Evolutionary conservation across 2,113 vertebrate genomes (phyloP).

Genomic region (Alethe diademata): DNA sequence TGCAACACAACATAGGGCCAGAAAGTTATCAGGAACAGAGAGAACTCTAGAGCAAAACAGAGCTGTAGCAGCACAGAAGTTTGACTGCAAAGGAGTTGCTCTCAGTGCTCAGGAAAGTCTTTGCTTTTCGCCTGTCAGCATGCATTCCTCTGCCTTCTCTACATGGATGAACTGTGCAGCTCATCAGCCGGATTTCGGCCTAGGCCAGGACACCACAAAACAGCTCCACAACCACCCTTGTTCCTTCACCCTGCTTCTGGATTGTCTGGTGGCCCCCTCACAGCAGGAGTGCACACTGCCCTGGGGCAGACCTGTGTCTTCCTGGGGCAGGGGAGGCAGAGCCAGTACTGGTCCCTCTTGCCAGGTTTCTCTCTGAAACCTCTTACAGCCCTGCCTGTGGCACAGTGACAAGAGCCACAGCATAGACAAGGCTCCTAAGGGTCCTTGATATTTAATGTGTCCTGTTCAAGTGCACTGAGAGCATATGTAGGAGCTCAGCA

Average conservation of each 20-base stretch:
- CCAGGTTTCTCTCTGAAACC: background rate
- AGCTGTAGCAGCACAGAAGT: background rate
- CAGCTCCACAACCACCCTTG: background rate
- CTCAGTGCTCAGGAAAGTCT: background rate
- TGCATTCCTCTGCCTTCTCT: background rate
- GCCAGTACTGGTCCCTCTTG: background rate
- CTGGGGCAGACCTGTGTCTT: background rate
- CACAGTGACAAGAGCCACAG: background rate
- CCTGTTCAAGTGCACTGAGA: background rate
- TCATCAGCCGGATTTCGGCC: fast-evolving
- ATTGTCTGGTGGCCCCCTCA: background rate
- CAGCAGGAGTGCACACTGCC: background rate
- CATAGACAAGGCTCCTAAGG: background rate
- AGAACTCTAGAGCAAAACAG: background rate
- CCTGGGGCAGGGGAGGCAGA: background rate
- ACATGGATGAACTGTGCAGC: background rate
- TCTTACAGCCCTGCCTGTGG: background rate
- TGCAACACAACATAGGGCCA: background rate
- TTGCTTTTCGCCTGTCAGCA: background rate
- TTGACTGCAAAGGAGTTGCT: background rate
- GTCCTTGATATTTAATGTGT: background rate
- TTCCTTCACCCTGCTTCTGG: background rate
- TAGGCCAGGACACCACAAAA: background rate
- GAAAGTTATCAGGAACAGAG: background rate
- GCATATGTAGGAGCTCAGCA: background rate